Conservation (phyloP, 1,140 invertebrate genomes). For the Heterodera carotae region DNA sequence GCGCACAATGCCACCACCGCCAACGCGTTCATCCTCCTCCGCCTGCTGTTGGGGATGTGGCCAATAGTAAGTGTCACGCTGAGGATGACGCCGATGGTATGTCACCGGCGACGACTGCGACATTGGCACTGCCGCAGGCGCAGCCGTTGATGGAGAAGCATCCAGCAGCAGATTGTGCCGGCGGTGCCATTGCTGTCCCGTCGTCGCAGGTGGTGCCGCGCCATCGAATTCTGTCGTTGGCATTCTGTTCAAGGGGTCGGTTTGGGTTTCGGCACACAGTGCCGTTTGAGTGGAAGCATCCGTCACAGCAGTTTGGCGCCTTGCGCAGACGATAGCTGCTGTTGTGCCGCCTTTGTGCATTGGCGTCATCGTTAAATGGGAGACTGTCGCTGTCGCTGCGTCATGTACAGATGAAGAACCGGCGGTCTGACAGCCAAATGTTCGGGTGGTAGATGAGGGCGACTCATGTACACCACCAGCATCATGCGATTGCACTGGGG, state of each 20-base stretch:
- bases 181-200: background rate
- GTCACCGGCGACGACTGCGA: no score
- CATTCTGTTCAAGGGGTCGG: conserved; percentile 7
- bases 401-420: conserved; percentile 1
- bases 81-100: background rate
- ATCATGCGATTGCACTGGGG: background rate
- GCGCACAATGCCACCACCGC: no score
- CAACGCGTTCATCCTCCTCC: background rate
- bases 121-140: no score
- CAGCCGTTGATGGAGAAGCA: background rate
- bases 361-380: no score
- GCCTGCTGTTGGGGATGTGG: background rate
- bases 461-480: no score
- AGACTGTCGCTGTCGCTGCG: background rate
- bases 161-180: background rate
- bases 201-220: no score
- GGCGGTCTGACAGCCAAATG: conserved; percentile 16
- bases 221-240: background rate
- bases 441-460: background rate
- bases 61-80: background rate
- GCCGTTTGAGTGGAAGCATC: conserved; percentile 23
- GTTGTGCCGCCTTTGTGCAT: background rate
- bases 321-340: no score
- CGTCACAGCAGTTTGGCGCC: background rate
- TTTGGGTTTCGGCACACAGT: conserved; percentile 30